Percentiles rank a stretch among this genome's conserved stretches.
Conservation (phyloP, 2,888 invertebrate species). For the Calameuta idolon region DNA sequence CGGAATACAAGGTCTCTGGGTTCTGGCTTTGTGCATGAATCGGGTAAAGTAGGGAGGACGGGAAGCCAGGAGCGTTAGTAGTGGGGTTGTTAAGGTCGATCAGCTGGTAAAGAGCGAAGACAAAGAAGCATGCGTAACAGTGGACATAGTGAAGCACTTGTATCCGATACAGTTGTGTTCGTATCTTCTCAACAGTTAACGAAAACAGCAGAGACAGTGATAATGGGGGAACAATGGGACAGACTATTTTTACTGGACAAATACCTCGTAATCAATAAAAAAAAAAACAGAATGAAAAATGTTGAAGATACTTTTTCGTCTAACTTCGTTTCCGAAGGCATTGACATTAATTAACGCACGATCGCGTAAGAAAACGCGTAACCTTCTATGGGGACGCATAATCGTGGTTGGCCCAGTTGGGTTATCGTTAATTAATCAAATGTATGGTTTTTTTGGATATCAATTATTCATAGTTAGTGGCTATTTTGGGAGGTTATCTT, state of each 20-base stretch:
- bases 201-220: neutral
- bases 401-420: neutral
- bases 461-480: neutral
- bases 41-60: conserved; percentile 1
- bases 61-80: neutral
- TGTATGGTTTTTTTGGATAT: neutral
- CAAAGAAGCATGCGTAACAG: conserved; percentile 4
- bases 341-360: neutral
- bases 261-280: neutral
- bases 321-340: neutral
- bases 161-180: conserved; percentile 26
- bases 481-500: neutral
- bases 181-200: conserved; percentile 13
- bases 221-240: neutral
- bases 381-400: neutral
- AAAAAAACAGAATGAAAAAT: neutral
- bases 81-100: conserved; percentile 31
- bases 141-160: neutral
- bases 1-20: conserved; percentile 1
- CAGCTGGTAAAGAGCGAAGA: conserved; percentile 29
- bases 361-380: neutral
- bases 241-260: neutral
- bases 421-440: neutral
- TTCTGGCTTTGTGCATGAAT: conserved; percentile 1
- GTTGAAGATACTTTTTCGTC: neutral